phyloP scores from a whole-genome alignment of 2,888 invertebrate species.

The Agonopterix heracliana region DNA sequence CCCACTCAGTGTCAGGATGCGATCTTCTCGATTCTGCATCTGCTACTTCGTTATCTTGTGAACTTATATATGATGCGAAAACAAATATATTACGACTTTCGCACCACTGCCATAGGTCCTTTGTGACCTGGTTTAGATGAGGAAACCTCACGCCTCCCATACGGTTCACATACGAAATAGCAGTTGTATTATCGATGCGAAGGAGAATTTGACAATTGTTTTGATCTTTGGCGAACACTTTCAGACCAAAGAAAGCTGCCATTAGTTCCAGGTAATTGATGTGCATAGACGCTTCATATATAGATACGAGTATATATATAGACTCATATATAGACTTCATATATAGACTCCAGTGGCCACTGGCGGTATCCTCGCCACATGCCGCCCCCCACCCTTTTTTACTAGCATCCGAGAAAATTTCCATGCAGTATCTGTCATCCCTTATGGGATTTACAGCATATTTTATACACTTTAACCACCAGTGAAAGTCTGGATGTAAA shows the following conservation, averaged over 20 bases:
- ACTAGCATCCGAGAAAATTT: constrained; percentile 6
- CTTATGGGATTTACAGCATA: background rate
- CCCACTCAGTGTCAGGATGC: constrained; percentile 14
- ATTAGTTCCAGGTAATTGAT: constrained; percentile 7
- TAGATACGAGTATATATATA: too few species aligned
- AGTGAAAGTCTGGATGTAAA: background rate
- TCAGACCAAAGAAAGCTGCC: constrained; percentile 3
- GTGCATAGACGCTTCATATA: background rate
- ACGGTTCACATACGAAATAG: constrained; percentile 5
- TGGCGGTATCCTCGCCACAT: constrained; percentile 4
- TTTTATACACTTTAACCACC: background rate
- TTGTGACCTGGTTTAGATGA: constrained; percentile 10
- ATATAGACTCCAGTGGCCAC: constrained; percentile 2
- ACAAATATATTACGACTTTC: constrained; percentile 6
- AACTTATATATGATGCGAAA: constrained; percentile 5
- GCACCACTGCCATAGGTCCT: constrained; percentile 14
- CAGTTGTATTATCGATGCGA: constrained; percentile 15
- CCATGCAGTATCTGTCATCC: background rate
- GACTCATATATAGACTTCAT: too few species aligned
- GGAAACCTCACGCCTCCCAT: constrained; percentile 5
- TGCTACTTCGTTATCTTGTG: constrained; percentile 5
- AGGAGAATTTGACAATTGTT: constrained; percentile 10
- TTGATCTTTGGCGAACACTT: constrained; percentile 6
- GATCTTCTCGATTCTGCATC: constrained; percentile 11
- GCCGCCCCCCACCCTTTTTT: constrained; percentile 7